Evolutionary conservation across 2,797 vertebrate genomes (phyloP).

Genomic region (Dendrocincla tyrannina): DNA sequence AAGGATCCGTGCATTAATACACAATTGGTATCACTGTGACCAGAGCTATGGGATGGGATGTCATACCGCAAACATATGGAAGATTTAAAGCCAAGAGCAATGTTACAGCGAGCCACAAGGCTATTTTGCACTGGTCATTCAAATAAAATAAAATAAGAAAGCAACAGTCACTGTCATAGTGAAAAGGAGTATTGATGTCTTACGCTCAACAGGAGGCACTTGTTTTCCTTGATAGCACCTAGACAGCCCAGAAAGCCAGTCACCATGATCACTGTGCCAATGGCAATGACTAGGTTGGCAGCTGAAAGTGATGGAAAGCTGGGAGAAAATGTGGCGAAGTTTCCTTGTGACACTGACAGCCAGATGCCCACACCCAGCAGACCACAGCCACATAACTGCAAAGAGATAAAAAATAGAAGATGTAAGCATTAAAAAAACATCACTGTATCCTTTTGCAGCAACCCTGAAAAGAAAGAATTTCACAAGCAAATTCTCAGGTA

Average conservation of each 20-base stretch:
- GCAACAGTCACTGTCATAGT: not conserved
- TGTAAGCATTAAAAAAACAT: not conserved
- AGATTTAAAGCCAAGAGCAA: not conserved
- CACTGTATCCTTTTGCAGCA: rapidly evolving
- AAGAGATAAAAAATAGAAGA: constrained; percentile 36
- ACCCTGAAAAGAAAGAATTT: not conserved
- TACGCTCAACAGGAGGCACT: constrained; percentile 98
- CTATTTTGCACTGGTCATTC: not conserved
- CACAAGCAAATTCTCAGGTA: not conserved
- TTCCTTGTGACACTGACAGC: constrained; percentile 97
- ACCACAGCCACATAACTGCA: constrained; percentile 95
- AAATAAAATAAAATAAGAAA: not conserved
- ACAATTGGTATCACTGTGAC: not conserved
- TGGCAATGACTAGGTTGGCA: constrained; percentile 94
- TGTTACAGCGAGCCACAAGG: not conserved
- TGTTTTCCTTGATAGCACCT: constrained; percentile 99
- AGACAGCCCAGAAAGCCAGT: constrained; percentile 97
- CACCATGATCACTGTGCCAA: constrained; percentile 96
- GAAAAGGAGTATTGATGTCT: constrained; percentile 68
- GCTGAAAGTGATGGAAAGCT: constrained; percentile 96
- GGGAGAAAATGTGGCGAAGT: constrained; percentile 98
- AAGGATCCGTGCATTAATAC: not conserved
- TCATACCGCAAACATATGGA: not conserved
- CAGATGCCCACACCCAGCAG: constrained; percentile 98
- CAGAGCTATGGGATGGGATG: not conserved